Conservation (phyloP, 2,888 invertebrate species). For the Hyles lineata region DNA sequence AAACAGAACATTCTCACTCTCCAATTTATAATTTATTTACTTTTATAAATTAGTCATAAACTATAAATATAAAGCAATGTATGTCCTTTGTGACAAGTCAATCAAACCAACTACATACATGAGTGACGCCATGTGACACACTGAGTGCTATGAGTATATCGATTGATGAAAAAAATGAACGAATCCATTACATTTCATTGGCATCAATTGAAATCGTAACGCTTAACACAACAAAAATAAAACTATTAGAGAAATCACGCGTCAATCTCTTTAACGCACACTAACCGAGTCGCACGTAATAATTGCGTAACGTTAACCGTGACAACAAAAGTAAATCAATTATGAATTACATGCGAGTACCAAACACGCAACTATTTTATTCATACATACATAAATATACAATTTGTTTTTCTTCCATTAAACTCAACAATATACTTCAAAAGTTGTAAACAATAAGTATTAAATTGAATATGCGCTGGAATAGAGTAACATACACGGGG, state of each 20-base stretch:
- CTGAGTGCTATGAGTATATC: conserved; percentile 20
- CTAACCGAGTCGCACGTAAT: not conserved
- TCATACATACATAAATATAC: not conserved
- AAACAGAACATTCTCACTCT: not conserved
- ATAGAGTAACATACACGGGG: not conserved
- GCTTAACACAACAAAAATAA: conserved; percentile 57
- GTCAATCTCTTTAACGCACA: conserved; percentile 39
- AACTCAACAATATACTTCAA: too few species aligned
- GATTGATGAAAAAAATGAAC: conserved; percentile 45
- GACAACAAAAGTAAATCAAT: conserved; percentile 8
- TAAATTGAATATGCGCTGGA: too few species aligned
- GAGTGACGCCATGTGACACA: not conserved
- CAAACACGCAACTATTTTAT: not conserved
- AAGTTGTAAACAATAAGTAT: too few species aligned
- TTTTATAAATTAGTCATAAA: not conserved
- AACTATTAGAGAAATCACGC: conserved; percentile 56
- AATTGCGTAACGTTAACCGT: conserved; percentile 11
- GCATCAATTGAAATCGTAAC: conserved; percentile 64
- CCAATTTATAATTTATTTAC: too few species aligned
- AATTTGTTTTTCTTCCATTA: not conserved
- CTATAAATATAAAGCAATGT: not conserved
- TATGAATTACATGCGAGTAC: not conserved
- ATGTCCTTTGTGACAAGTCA: not conserved
- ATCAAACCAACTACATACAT: not conserved
- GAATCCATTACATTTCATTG: conserved; percentile 58